Percentiles rank a stretch among this genome's conserved stretches.
These are phyloP conservation scores for Drosophila rellima DNA, from an alignment of 2,888 invertebrate species.

Conservation along the genomic window DNA sequence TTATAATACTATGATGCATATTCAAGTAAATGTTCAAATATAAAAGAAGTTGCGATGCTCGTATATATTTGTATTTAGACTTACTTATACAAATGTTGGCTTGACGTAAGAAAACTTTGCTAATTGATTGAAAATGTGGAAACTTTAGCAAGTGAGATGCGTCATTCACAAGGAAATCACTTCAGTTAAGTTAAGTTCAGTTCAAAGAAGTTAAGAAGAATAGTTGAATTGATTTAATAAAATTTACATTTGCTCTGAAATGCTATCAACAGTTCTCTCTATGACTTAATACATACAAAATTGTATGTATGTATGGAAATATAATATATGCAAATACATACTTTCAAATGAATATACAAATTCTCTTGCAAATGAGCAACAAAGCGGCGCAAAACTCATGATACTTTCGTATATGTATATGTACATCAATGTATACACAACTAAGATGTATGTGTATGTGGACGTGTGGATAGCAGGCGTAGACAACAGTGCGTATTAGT, in stretches of 20 bases:
- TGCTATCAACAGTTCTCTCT: constrained; percentile 5
- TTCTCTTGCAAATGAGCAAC: constrained; percentile 29
- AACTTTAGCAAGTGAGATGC: not conserved
- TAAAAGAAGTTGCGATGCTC: not conserved
- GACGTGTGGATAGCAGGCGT: constrained; percentile 39
- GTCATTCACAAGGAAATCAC: constrained; percentile 6
- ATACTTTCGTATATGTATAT: not conserved
- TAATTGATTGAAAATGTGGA: constrained; percentile 21
- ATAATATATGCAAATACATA: not conserved
- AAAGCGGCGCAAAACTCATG: constrained; percentile 2
- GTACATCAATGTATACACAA: not conserved
- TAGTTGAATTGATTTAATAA: constrained; percentile 17
- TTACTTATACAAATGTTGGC: not conserved
- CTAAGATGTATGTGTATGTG: constrained; percentile 18
- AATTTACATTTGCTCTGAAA: constrained; percentile 15
- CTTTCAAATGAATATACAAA: constrained; percentile 1
- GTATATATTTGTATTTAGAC: not conserved
- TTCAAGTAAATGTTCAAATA: not conserved
- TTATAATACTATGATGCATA: not conserved
- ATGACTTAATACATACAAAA: not conserved
- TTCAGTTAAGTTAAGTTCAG: constrained; percentile 3
- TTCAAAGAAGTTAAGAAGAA: not conserved
- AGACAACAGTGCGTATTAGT: constrained; percentile 73
- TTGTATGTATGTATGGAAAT: constrained; percentile 3
- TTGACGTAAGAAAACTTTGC: constrained; percentile 3